Base-by-base conservation (phyloP, 2,888 invertebrate genomes). In the Trichogramma dendrolimi region DNA sequence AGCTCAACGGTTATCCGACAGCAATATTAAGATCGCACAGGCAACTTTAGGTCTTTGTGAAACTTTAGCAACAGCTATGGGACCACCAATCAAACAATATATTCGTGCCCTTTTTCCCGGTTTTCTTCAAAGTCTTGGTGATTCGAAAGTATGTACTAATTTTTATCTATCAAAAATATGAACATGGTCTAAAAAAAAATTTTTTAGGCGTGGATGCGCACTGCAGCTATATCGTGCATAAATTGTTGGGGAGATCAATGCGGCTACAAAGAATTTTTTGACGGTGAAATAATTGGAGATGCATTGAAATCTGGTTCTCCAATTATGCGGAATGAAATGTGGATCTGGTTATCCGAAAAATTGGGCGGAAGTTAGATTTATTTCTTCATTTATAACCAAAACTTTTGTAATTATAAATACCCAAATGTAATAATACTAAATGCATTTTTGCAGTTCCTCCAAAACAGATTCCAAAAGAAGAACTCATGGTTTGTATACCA, bases 21-120 rank as follows among this genome's bases (percentile, higher is more conserved):
- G 94, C 53, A 97, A 97, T 81, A 93, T 92, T 39, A 95, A 94
- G 79, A 86, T 97, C 67, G 93, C 93, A 0, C 91, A 91, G 72
- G 87, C 88, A 11, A 86, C 96, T 0, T 80, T 96, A 51, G 87
- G 87, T 61, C 88, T 96, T 63, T 94, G 94, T 73, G 90, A 93
- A 71, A 84, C 84, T 42, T 80, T 97, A 40, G 92, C 91, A 1
- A 84, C 84, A 0, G 90, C 93, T 0, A 90, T 96, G 87, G 96
- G 96, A 0, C 78, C 88, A 0, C 86, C 89, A 54, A 88, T 90
- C 71, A 92, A 90, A 73, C 85, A 85, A 55, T 91, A 94, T 73
- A 85, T 94, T 14, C 83, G 91, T 67, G 85, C 87, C 0, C 85
- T 96, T 69, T 90, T 94, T 70, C 96, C 96, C 0, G 89, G 90